Conservation (phyloP, 2,797 vertebrate genomes). For the Sitta carolinensis region DNA sequence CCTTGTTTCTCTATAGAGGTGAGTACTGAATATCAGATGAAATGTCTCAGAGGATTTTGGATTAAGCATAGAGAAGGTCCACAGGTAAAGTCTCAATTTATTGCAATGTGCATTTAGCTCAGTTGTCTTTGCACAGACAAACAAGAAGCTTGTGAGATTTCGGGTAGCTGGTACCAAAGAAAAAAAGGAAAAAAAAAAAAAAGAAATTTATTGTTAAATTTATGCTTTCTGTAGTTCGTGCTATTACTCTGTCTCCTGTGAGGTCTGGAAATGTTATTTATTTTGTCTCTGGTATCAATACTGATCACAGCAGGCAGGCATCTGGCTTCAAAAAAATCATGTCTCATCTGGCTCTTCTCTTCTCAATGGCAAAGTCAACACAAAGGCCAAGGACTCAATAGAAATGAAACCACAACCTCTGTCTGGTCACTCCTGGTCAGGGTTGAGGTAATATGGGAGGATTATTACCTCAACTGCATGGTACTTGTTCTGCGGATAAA, state of each 20-base stretch:
- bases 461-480: slow-evolving; percentile 29
- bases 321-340: not conserved
- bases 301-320: not conserved
- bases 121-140: not conserved
- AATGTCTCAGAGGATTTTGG: not conserved
- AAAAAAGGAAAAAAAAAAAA: not conserved
- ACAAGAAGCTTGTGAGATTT: not conserved
- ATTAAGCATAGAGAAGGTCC: not conserved
- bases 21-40: not conserved
- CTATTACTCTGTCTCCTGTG: slow-evolving; percentile 8
- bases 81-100: not conserved
- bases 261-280: slow-evolving; percentile 37
- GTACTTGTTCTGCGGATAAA: slow-evolving; percentile 8
- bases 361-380: slow-evolving; percentile 27
- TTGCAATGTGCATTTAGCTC: not conserved
- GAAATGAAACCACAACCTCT: slow-evolving; percentile 1
- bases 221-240: slow-evolving; percentile 33
- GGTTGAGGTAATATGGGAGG: slow-evolving; percentile 21
- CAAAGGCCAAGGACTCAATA: slow-evolving; percentile 44
- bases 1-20: not conserved
- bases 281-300: slow-evolving; percentile 28
- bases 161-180: not conserved
- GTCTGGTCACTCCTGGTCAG: not conserved
- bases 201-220: not conserved
- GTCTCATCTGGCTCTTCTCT: not conserved